Percentiles rank a stretch among this genome's conserved stretches.
These are phyloP conservation scores for Uloborus plumipes DNA, from an alignment of 2,888 invertebrate species.

Conservation along the genomic window DNA sequence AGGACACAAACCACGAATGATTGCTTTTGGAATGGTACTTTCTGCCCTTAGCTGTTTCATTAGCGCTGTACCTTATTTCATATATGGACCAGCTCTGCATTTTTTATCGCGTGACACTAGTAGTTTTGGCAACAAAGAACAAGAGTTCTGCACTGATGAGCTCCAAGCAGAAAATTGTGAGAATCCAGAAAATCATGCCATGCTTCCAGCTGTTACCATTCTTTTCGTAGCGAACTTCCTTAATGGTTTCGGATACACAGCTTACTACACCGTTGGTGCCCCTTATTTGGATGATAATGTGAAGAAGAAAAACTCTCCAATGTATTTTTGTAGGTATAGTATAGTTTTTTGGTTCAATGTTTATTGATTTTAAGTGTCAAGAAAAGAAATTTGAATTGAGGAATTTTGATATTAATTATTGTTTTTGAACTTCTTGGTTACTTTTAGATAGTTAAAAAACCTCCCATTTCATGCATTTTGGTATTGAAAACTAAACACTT, in stretches of 20 bases:
- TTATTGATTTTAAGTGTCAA: neutral
- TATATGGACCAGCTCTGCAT: constrained; percentile 65
- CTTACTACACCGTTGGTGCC: constrained; percentile 65
- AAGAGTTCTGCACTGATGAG: constrained; percentile 40
- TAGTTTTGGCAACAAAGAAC: neutral
- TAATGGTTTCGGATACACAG: constrained; percentile 67
- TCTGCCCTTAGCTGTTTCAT: constrained; percentile 56
- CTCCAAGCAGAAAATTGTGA: constrained; percentile 22
- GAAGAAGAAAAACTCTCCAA: constrained; percentile 66
- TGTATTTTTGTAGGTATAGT: constrained; percentile 64
- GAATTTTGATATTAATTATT: no score
- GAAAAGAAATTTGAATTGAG: no score
- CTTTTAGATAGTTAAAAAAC: no score
- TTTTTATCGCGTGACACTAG: constrained; percentile 27
- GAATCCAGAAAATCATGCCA: constrained; percentile 10
- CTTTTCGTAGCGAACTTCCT: constrained; percentile 66
- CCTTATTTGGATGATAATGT: constrained; percentile 67
- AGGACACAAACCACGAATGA: constrained; percentile 62
- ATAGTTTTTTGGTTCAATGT: neutral
- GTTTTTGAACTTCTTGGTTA: no score
- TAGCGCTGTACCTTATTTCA: constrained; percentile 64
- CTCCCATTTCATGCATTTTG: no score
- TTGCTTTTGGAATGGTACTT: constrained; percentile 62
- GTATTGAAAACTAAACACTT: no score
- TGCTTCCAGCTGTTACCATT: constrained; percentile 59